These are phyloP conservation scores for Quadroppia sp. DNA, from an alignment of 2,888 invertebrate genomes.

Conservation along the genomic window DNA sequence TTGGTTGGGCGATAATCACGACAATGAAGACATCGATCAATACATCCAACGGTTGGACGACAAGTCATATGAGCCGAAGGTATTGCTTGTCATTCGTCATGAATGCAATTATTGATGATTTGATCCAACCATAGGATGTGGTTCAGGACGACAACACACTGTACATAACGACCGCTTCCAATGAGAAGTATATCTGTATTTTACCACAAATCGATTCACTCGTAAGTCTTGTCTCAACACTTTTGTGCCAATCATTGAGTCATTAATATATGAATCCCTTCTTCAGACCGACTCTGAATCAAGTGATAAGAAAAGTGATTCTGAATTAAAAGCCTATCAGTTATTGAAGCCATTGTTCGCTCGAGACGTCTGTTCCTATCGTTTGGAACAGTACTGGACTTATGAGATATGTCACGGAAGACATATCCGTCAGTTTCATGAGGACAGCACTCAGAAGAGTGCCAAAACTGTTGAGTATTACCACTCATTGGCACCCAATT, in stretches of 20 bases:
- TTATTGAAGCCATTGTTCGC: slow-evolving; percentile 70
- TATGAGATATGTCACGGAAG: slow-evolving; percentile 93
- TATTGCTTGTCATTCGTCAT: neutral
- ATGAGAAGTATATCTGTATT: slow-evolving; percentile 77
- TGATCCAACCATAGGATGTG: neutral
- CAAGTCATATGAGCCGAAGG: slow-evolving; percentile 16
- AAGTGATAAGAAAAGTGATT: slow-evolving; percentile 56
- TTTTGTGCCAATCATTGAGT: too few species aligned
- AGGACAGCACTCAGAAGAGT: slow-evolving; percentile 79
- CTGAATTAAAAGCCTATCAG: slow-evolving; percentile 70
- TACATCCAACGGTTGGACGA: neutral
- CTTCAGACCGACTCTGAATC: slow-evolving; percentile 57
- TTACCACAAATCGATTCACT: slow-evolving; percentile 63
- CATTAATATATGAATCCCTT: neutral
- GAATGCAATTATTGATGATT: neutral
- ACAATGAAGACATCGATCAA: neutral
- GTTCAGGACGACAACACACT: slow-evolving; percentile 58
- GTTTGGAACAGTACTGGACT: slow-evolving; percentile 88
- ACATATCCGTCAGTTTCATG: slow-evolving; percentile 89
- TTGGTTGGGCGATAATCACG: slow-evolving; percentile 32
- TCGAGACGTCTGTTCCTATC: slow-evolving; percentile 75
- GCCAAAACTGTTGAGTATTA: slow-evolving; percentile 10
- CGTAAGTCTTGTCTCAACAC: neutral
- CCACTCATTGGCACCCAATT: neutral
- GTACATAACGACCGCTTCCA: slow-evolving; percentile 66